phyloP scores from a whole-genome alignment of 2,113 vertebrate species.

The Paraplagusia blochii region DNA sequence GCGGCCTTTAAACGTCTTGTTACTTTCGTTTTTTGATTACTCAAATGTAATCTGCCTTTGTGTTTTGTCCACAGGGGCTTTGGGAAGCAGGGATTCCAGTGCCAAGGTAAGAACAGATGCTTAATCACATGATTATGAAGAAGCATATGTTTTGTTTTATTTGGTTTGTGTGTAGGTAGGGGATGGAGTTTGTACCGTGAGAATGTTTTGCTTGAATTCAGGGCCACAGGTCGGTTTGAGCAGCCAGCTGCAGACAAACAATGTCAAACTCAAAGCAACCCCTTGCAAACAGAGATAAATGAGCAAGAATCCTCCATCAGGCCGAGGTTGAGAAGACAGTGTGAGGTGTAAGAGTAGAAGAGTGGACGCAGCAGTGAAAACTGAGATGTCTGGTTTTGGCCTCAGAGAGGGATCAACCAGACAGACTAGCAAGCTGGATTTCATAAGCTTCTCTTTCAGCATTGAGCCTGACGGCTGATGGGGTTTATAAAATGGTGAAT shows the following conservation, averaged over 20 bases:
- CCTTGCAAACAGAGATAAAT: conserved; percentile 48
- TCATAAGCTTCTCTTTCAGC: conserved; percentile 5
- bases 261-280: conserved; percentile 55
- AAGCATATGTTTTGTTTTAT: conserved; percentile 30
- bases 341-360: conserved; percentile 60
- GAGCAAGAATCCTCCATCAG: conserved; percentile 43
- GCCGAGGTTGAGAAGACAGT: conserved; percentile 22
- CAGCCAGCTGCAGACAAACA: too few relatives aligned
- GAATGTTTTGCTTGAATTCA: conserved; percentile 32
- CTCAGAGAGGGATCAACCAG: conserved; percentile 27
- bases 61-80: conserved; percentile 72
- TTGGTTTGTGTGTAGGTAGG: conserved; percentile 52
- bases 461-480: conserved; percentile 29
- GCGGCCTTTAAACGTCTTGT: neutral
- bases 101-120: conserved; percentile 71
- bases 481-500: conserved; percentile 40
- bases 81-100: conserved; percentile 76
- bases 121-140: conserved; percentile 52
- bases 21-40: conserved; percentile 6
- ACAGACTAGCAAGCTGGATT: conserved; percentile 42
- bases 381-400: conserved; percentile 51
- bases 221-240: conserved; percentile 51
- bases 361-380: conserved; percentile 47
- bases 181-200: conserved; percentile 14
- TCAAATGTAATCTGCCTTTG: conserved; percentile 20